These are phyloP conservation scores for Notothenia coriiceps DNA, from an alignment of 2,113 vertebrate genomes.

Conservation along the genomic window DNA sequence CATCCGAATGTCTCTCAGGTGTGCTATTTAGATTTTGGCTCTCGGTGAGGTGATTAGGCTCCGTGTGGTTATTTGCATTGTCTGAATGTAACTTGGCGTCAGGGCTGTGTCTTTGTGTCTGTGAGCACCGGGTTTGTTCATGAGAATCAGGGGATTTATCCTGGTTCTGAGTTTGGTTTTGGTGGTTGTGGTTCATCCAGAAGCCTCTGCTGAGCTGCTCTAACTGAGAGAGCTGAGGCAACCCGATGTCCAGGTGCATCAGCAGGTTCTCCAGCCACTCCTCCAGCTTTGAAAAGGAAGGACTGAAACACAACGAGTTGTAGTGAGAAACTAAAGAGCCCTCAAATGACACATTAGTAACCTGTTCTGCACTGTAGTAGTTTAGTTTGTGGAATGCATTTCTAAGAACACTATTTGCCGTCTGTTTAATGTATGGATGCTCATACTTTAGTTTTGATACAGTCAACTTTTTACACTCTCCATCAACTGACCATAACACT, in stretches of 20 bases:
- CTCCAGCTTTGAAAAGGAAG: conserved; percentile 90
- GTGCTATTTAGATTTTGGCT: conserved; percentile 3
- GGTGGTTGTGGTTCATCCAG: conserved; percentile 83
- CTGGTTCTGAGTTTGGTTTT: conserved; percentile 70
- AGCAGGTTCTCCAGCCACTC: conserved; percentile 91
- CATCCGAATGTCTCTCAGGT: conserved; percentile 4
- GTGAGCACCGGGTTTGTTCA: conserved; percentile 35
- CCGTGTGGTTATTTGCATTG: conserved; percentile 7
- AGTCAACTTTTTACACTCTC: not conserved
- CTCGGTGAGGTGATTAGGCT: not conserved
- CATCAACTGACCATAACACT: not conserved
- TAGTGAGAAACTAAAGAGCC: not conserved
- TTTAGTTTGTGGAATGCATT: not conserved
- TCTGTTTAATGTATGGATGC: not conserved
- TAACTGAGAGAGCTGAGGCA: conserved; percentile 90
- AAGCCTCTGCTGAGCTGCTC: conserved; percentile 89
- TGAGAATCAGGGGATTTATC: conserved; percentile 36
- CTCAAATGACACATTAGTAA: not conserved
- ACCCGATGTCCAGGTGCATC: conserved; percentile 91
- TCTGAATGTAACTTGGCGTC: not conserved
- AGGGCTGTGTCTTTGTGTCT: not conserved
- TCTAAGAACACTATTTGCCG: not conserved
- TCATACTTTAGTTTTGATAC: not conserved
- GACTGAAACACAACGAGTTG: conserved; percentile 26
- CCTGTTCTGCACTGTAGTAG: not conserved